These are phyloP conservation scores for Rhinogobio ventralis DNA, from an alignment of 2,797 vertebrate species.

Conservation along the genomic window DNA sequence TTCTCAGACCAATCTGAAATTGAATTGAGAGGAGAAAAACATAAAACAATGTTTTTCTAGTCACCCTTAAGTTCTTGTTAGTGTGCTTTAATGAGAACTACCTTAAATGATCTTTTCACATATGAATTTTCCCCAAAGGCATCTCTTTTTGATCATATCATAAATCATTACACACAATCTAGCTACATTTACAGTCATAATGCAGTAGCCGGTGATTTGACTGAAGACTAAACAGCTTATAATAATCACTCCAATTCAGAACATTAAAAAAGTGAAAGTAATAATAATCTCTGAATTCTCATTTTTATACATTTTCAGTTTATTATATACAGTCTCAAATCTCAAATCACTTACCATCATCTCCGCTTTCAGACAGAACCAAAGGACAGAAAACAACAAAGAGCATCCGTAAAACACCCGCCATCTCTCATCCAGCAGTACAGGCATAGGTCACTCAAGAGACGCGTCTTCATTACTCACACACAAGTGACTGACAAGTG, in stretches of 20 bases:
- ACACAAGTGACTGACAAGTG: conserved; percentile 25
- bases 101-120: neutral
- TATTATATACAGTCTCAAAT: neutral
- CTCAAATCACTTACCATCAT: conserved; percentile 57
- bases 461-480: conserved; percentile 24
- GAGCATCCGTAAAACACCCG: conserved; percentile 35
- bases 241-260: neutral
- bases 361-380: conserved; percentile 68
- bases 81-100: neutral
- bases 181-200: neutral
- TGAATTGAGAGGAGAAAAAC: neutral
- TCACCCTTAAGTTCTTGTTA: neutral
- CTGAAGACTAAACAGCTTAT: neutral
- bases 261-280: neutral
- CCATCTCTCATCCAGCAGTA: conserved; percentile 58
- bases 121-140: neutral
- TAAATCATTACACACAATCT: neutral
- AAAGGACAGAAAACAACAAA: conserved; percentile 56
- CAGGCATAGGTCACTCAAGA: neutral
- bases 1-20: conserved; percentile 21
- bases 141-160: neutral
- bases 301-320: neutral
- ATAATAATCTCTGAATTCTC: neutral
- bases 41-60: neutral
- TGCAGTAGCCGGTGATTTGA: neutral